Evolutionary conservation across 1,140 invertebrate species (phyloP).

Genomic region (Zaprionus capensis): DNA sequence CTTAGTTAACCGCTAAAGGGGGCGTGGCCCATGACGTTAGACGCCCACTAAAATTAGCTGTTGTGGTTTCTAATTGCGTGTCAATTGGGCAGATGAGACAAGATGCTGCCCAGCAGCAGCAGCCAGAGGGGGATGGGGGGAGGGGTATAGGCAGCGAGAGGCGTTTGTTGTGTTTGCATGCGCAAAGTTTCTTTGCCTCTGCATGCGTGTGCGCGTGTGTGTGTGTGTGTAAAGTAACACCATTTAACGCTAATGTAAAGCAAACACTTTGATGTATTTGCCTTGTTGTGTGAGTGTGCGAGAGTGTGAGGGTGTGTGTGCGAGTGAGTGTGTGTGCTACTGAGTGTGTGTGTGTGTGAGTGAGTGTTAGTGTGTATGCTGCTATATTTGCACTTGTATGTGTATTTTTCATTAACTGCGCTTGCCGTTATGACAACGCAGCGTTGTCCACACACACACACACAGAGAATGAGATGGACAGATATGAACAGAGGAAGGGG

Average conservation of each 20-base stretch:
- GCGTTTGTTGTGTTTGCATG: slow-evolving; percentile 52
- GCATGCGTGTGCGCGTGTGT: slow-evolving; percentile 24
- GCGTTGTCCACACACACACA: slow-evolving; percentile 33
- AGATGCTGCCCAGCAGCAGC: slow-evolving; percentile 40
- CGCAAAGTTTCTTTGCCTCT: slow-evolving; percentile 53
- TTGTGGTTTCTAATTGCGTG: slow-evolving; percentile 74
- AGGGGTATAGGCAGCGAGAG: no score
- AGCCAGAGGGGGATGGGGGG: slow-evolving; percentile 11
- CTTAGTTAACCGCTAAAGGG: neutral
- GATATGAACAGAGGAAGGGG: neutral
- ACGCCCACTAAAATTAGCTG: slow-evolving; percentile 3
- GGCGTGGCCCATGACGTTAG: slow-evolving; percentile 3
- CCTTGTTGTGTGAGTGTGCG: slow-evolving; percentile 49
- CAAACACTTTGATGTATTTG: slow-evolving; percentile 80
- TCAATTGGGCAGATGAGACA: slow-evolving; percentile 47
- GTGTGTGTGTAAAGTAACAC: slow-evolving; percentile 70
- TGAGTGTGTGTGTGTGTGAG: slow-evolving; percentile 37
- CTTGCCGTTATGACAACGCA: slow-evolving; percentile 62
- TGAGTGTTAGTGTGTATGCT: slow-evolving; percentile 40
- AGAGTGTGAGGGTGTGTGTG: slow-evolving; percentile 36
- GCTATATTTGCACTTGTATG: slow-evolving; percentile 60
- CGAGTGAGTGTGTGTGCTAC: slow-evolving; percentile 31
- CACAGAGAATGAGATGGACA: neutral
- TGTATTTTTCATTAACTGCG: slow-evolving; percentile 79
- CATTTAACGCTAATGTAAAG: slow-evolving; percentile 82